Conservation (phyloP, 2,888 invertebrate genomes). For the Tetragnatha montana region DNA sequence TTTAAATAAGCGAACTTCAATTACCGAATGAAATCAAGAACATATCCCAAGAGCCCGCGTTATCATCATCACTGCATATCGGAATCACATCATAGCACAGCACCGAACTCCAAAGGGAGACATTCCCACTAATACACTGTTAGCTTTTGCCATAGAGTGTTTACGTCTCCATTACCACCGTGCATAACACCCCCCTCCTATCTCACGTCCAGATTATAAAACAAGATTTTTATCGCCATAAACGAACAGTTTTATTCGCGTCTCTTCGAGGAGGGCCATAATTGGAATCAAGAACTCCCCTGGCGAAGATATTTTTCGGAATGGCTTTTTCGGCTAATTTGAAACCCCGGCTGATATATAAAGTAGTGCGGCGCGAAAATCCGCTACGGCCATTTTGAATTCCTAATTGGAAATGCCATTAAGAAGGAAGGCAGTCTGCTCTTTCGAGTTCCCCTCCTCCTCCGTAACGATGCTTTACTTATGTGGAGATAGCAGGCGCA, state of each 20-base stretch:
- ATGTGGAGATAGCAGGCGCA: slow-evolving; percentile 5
- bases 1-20: slow-evolving; percentile 49
- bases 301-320: slow-evolving; percentile 39
- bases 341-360: slow-evolving; percentile 27
- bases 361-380: slow-evolving; percentile 15
- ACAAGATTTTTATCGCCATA: slow-evolving; percentile 31
- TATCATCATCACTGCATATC: neutral
- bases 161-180: slow-evolving; percentile 24
- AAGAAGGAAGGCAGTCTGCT: neutral
- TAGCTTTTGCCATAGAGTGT: neutral
- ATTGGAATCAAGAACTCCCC: slow-evolving; percentile 49
- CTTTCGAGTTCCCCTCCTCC: slow-evolving; percentile 18
- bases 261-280: slow-evolving; percentile 24
- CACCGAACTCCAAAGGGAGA: slow-evolving; percentile 31
- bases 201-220: slow-evolving; percentile 35
- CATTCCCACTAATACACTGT: slow-evolving; percentile 34
- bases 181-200: neutral
- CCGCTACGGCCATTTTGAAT: slow-evolving; percentile 46
- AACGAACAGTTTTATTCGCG: slow-evolving; percentile 12
- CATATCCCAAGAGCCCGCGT: neutral
- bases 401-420: slow-evolving; percentile 52
- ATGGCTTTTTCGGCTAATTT: slow-evolving; percentile 42
- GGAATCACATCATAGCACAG: slow-evolving; percentile 16
- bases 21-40: slow-evolving; percentile 25
- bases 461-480: neutral